phyloP scores from a whole-genome alignment of 2,113 vertebrate genomes.

The Oryctolagus cuniculus region mOryCun1.1 NC_091444.1:31332501-31333000 shows the following conservation, averaged over 20 bases:
- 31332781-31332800: neutral
- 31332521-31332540: too few species aligned
- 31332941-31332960: conserved; percentile 16
- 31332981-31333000: neutral
- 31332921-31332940: conserved; percentile 33
- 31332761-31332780: neutral
- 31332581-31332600: too few species aligned
- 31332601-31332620: too few species aligned
- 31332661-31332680: too few species aligned
- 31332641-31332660: too few species aligned
- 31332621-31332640: too few species aligned
- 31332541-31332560: too few species aligned
- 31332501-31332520: too few species aligned
- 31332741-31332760: neutral
- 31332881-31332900: neutral
- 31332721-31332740: fast-evolving
- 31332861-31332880: neutral
- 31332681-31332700: too few species aligned
- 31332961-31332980: neutral
- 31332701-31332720: too few species aligned
- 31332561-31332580: too few species aligned
- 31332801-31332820: neutral
- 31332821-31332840: neutral
- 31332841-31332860: neutral
- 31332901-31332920: neutral